These are phyloP conservation scores for Mythimna lalbum DNA, from an alignment of 2,888 invertebrate species.

Conservation along the genomic window DNA sequence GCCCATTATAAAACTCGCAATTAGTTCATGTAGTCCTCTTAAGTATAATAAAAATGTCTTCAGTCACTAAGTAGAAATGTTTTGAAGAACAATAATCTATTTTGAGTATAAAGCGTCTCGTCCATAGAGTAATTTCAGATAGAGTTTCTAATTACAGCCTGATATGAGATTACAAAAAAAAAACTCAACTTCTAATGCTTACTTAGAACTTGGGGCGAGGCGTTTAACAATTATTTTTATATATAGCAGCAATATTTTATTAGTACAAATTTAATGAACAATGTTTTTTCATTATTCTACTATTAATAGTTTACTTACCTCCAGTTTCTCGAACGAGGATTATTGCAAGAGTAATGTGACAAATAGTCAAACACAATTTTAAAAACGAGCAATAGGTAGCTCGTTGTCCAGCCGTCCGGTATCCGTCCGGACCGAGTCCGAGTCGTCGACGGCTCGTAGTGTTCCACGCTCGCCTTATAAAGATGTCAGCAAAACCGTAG, in stretches of 20 bases:
- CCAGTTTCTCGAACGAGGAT: neutral
- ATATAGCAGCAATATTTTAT: conserved; percentile 40
- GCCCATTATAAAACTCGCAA: too few species aligned
- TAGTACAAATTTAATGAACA: conserved; percentile 57
- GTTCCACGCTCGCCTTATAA: too few species aligned
- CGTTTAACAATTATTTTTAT: conserved; percentile 35
- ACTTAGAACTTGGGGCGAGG: neutral
- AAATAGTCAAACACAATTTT: neutral
- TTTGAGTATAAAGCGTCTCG: conserved; percentile 24
- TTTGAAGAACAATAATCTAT: conserved; percentile 17
- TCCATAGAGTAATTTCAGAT: too few species aligned
- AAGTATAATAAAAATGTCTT: conserved; percentile 5
- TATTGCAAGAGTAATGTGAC: neutral
- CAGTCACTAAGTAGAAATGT: neutral
- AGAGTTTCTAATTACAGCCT: too few species aligned
- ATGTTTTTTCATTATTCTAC: conserved; percentile 40
- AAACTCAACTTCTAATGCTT: too few species aligned
- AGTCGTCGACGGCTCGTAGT: too few species aligned
- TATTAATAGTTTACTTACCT: conserved; percentile 15
- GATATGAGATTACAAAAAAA: too few species aligned
- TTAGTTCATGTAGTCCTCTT: neutral
- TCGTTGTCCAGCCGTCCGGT: too few species aligned
- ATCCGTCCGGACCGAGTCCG: too few species aligned
- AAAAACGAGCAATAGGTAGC: too few species aligned
- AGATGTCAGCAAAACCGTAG: too few species aligned